phyloP scores from a whole-genome alignment of 2,113 vertebrate genomes.

The Neolamprologus toae region DNA sequence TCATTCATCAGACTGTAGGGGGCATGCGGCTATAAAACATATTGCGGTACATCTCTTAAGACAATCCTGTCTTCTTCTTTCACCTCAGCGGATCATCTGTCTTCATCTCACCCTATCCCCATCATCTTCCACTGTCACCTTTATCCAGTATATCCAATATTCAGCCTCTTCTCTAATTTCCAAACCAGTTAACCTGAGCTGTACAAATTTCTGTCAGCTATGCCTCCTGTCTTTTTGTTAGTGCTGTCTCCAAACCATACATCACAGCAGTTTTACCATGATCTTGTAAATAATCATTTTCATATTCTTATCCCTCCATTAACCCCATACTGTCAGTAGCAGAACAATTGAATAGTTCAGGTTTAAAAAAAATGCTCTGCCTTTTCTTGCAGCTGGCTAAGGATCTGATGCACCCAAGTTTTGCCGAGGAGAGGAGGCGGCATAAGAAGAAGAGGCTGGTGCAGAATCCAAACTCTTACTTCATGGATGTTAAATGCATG shows the following conservation, averaged over 20 bases:
- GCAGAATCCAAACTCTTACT: constrained; percentile 84
- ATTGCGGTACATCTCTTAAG: rapidly evolving
- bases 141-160: not conserved
- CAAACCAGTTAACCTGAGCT: not conserved
- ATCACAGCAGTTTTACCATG: not conserved
- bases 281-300: not conserved
- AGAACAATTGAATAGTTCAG: not conserved
- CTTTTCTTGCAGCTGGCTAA: constrained; percentile 59
- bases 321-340: not conserved
- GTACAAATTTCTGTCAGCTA: rapidly evolving
- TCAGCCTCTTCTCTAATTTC: not conserved
- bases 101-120: not conserved
- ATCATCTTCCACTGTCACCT: not conserved
- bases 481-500: constrained; percentile 85
- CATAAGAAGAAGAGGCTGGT: constrained; percentile 89
- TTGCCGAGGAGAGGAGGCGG: constrained; percentile 73
- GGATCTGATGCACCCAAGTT: constrained; percentile 79
- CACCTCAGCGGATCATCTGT: rapidly evolving
- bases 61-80: not conserved
- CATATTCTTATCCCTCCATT: not conserved
- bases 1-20: not conserved
- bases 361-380: not conserved
- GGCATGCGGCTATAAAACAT: not conserved
- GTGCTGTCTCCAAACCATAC: not conserved
- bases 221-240: not conserved